These are phyloP conservation scores for Mustela lutreola DNA, from an alignment of 2,113 vertebrate species.

Conservation along the genomic window DNA sequence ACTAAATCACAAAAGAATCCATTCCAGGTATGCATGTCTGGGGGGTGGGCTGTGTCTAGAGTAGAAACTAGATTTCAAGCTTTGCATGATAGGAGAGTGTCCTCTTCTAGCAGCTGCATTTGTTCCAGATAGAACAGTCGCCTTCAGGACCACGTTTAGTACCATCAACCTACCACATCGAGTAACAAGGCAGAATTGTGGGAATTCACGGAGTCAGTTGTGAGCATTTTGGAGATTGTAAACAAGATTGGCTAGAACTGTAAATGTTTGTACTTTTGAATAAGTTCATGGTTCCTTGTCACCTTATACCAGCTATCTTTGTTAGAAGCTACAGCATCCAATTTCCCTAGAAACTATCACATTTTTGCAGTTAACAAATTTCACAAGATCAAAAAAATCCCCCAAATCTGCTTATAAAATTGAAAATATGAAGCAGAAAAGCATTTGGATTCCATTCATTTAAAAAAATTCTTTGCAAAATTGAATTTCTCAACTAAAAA, in stretches of 20 bases:
- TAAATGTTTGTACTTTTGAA: constrained; percentile 51
- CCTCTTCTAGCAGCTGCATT: not conserved
- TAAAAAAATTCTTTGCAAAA: constrained; percentile 66
- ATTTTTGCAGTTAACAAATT: constrained; percentile 40
- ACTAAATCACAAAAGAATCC: constrained; percentile 67
- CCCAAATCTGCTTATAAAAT: constrained; percentile 40
- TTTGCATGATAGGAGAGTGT: constrained; percentile 28
- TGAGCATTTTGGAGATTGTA: not conserved
- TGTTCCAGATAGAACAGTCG: not conserved
- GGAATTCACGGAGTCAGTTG: constrained; percentile 27
- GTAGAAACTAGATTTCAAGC: constrained; percentile 45
- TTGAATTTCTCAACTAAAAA: constrained; percentile 63
- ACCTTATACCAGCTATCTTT: constrained; percentile 75
- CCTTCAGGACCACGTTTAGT: not conserved
- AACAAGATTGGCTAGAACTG: constrained; percentile 58
- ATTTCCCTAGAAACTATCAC: constrained; percentile 49
- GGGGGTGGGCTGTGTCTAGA: constrained; percentile 48
- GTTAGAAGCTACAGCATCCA: constrained; percentile 77
- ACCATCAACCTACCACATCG: not conserved
- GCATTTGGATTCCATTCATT: constrained; percentile 62
- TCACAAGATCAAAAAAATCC: constrained; percentile 63
- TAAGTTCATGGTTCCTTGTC: constrained; percentile 77
- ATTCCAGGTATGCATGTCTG: constrained; percentile 76
- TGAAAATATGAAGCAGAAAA: constrained; percentile 63
- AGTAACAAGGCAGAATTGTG: not conserved